Conservation (phyloP, 2,797 vertebrate species). For the Hoplostethus atlanticus region DNA sequence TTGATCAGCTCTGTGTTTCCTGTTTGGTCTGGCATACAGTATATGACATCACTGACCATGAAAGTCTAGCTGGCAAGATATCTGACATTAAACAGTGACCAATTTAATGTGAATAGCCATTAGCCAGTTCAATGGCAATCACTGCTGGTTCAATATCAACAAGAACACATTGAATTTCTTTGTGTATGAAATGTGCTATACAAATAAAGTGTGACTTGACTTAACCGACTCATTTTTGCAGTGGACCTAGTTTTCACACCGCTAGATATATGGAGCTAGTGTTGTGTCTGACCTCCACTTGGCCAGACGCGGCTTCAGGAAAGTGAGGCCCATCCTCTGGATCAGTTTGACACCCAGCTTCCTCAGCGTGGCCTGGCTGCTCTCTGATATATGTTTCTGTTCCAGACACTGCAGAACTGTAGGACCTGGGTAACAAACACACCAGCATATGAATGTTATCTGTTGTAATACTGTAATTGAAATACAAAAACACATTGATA, state of each 20-base stretch:
- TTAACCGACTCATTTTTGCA: background rate
- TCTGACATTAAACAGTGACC: too few relatives aligned
- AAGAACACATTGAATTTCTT: too few relatives aligned
- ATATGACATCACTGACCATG: background rate
- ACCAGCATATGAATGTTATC: constrained; percentile 6
- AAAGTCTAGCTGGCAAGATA: background rate
- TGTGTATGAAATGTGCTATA: background rate
- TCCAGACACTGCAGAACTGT: constrained; percentile 89
- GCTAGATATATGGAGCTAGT: background rate
- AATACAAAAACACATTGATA: background rate
- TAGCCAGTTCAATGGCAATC: too few relatives aligned
- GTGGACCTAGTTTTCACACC: background rate
- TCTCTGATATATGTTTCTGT: constrained; percentile 86
- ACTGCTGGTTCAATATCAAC: too few relatives aligned
- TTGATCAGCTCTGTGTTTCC: background rate
- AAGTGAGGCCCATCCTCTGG: constrained; percentile 93
- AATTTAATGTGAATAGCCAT: too few relatives aligned
- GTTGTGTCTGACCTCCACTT: constrained; percentile 90
- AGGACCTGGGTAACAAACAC: constrained; percentile 81
- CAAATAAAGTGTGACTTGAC: background rate
- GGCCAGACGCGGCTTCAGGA: constrained; percentile 94
- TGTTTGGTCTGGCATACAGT: background rate
- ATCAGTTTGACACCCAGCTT: constrained; percentile 93
- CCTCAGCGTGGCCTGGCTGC: constrained; percentile 90
- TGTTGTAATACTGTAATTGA: background rate